Evolutionary conservation across 2,797 vertebrate species (phyloP).

Genomic region (Anguilla obscura): DNA sequence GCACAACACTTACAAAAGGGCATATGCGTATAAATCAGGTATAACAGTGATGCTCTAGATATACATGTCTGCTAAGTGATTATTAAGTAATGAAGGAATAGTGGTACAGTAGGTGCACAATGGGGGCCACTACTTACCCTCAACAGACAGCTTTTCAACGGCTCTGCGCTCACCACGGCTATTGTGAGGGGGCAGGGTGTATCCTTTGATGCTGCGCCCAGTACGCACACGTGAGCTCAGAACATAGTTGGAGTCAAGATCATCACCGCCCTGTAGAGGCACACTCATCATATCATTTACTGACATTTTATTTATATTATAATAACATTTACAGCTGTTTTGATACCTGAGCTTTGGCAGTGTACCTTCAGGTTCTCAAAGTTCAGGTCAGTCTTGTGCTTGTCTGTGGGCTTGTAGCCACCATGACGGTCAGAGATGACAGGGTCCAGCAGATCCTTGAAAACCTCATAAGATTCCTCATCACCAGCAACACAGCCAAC

Average conservation of each 20-base stretch:
- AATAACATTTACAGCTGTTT: neutral
- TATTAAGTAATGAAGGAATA: neutral
- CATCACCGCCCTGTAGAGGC: conserved; percentile 69
- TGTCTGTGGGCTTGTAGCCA: conserved; percentile 90
- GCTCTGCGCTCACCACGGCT: conserved; percentile 83
- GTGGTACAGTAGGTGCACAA: too few relatives aligned
- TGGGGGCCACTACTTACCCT: conserved; percentile 67
- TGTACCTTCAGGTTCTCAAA: conserved; percentile 86
- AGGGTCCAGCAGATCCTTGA: conserved; percentile 88
- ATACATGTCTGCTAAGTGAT: neutral
- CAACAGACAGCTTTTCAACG: conserved; percentile 83
- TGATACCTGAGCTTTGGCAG: neutral
- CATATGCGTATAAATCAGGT: too few relatives aligned
- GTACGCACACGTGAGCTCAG: conserved; percentile 81
- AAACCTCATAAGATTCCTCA: conserved; percentile 85
- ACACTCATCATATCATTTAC: too few relatives aligned
- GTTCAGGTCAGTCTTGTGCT: conserved; percentile 93
- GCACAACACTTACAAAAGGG: too few relatives aligned
- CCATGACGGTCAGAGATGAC: conserved; percentile 87
- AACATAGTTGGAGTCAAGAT: conserved; percentile 81
- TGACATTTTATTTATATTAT: neutral
- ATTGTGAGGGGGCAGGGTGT: conserved; percentile 80
- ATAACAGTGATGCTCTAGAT: neutral
- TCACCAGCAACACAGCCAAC: conserved; percentile 92
- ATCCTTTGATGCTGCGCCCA: conserved; percentile 82